phyloP scores from a whole-genome alignment of 2,888 invertebrate genomes.

The Andrena bucephala region DNA sequence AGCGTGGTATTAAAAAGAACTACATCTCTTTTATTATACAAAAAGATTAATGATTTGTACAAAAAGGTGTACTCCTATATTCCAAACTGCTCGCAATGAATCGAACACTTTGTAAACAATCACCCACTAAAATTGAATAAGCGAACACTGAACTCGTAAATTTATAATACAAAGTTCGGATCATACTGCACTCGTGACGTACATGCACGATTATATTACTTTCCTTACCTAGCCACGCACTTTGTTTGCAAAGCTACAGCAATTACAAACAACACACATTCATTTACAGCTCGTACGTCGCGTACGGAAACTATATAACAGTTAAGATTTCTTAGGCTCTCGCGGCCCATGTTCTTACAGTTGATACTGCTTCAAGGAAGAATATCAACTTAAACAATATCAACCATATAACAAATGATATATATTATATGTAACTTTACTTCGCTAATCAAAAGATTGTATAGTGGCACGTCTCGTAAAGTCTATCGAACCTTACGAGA shows the following conservation, averaged over 20 bases:
- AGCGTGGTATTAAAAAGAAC: conserved; percentile 62
- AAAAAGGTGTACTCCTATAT: conserved; percentile 74
- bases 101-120: conserved; percentile 55
- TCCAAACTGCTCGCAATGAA: conserved; percentile 45
- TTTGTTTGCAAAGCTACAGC: conserved; percentile 25
- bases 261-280: conserved; percentile 43
- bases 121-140: conserved; percentile 44
- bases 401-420: conserved; percentile 45
- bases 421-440: conserved; percentile 62
- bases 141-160: conserved; percentile 47
- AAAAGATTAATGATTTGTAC: conserved; percentile 77
- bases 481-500: conserved; percentile 25
- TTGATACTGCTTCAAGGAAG: conserved; percentile 1
- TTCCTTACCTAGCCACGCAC: conserved; percentile 22
- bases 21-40: conserved; percentile 76
- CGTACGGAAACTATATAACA: conserved; percentile 44
- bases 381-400: conserved; percentile 11
- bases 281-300: conserved; percentile 33
- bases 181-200: conserved; percentile 16
- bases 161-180: conserved; percentile 26
- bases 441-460: conserved; percentile 39
- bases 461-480: conserved; percentile 55
- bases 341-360: not conserved
- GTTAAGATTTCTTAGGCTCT: not conserved
- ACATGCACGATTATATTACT: conserved; percentile 16